Percentiles rank a stretch among this genome's conserved stretches.
Conservation (phyloP, 1,140 invertebrate genomes). For the Cylas formicarius region DNA sequence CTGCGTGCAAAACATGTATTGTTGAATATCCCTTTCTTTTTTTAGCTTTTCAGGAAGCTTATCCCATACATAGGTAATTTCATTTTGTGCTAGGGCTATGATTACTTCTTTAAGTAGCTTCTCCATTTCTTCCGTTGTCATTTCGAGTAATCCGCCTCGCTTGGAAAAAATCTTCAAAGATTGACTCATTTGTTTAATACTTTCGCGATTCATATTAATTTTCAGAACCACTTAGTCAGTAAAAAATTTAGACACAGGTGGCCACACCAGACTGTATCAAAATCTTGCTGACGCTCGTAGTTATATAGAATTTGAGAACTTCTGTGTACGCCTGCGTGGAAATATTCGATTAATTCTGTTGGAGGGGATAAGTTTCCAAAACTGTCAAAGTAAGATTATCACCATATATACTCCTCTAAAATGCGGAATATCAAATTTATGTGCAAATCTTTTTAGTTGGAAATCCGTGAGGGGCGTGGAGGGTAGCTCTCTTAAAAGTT, state of each 20-base stretch:
- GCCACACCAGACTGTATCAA: not conserved
- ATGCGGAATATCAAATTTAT: slow-evolving; percentile 26
- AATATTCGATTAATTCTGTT: not conserved
- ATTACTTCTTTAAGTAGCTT: no score
- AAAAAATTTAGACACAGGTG: no score
- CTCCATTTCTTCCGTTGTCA: no score
- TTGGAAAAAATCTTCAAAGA: no score
- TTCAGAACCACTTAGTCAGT: no score
- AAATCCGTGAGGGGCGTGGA: slow-evolving; percentile 24
- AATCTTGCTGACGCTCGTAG: not conserved
- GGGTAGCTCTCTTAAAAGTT: slow-evolving; percentile 26
- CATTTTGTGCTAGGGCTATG: no score
- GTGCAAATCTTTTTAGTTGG: slow-evolving; percentile 28
- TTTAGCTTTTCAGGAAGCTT: slow-evolving; percentile 2
- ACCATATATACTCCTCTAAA: slow-evolving; percentile 39
- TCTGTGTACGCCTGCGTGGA: not conserved
- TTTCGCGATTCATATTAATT: no score
- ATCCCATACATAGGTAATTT: no score
- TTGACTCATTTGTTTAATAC: no score
- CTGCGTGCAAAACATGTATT: not conserved
- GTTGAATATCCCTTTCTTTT: not conserved
- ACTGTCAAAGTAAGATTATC: slow-evolving; percentile 30
- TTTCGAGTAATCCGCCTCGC: no score
- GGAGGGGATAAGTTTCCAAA: slow-evolving; percentile 31
- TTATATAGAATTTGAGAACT: not conserved